Conservation (phyloP, 2,888 invertebrate species). For the Ornithoptera alexandrae region DNA sequence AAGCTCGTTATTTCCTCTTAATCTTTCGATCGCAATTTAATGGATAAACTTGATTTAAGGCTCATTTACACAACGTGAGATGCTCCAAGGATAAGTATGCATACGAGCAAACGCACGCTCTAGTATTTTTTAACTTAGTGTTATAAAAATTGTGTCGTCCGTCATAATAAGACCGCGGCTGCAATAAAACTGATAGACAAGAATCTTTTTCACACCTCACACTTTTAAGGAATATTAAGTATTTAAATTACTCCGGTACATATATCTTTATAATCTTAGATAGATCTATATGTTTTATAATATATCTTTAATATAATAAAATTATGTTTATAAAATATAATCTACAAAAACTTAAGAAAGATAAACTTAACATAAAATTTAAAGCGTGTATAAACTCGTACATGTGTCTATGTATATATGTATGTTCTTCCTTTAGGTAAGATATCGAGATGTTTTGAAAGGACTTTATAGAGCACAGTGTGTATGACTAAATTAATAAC, state of each 20-base stretch:
- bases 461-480: not conserved
- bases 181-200: conserved; percentile 22
- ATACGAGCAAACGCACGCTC: not conserved
- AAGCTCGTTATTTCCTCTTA: conserved; percentile 28
- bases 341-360: too few species aligned
- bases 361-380: too few species aligned
- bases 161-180: conserved; percentile 10
- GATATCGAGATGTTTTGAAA: too few species aligned
- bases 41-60: conserved; percentile 30
- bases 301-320: too few species aligned
- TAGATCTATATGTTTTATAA: too few species aligned
- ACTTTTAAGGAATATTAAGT: conserved; percentile 18
- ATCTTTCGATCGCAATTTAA: conserved; percentile 29
- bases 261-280: too few species aligned
- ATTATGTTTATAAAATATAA: too few species aligned
- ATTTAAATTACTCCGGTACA: conserved; percentile 1
- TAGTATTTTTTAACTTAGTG: conserved; percentile 10
- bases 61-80: conserved; percentile 28
- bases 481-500: too few species aligned
- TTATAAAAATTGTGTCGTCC: conserved; percentile 16
- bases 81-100: conserved; percentile 13
- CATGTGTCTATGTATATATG: too few species aligned
- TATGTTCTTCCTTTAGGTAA: too few species aligned
- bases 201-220: conserved; percentile 15
- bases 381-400: too few species aligned